phyloP scores from a whole-genome alignment of 2,797 vertebrate species.

The Gadopsis marmoratus region DNA sequence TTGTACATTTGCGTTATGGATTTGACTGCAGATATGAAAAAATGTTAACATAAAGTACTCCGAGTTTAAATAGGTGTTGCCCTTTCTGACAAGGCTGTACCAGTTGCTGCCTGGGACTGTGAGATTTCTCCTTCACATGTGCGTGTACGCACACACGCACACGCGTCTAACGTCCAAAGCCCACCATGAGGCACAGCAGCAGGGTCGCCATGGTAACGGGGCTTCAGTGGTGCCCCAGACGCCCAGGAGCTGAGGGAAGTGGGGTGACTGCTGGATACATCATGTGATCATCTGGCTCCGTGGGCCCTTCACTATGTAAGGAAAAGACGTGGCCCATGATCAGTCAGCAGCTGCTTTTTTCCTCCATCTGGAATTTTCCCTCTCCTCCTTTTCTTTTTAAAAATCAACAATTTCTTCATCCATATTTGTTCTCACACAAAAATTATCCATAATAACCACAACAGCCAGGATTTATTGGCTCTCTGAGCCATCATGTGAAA shows the following conservation, averaged over 20 bases:
- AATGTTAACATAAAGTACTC: slow-evolving; percentile 12
- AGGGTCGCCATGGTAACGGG: slow-evolving; percentile 55
- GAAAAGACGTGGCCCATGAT: slow-evolving; percentile 1
- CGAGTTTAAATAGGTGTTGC: slow-evolving; percentile 40
- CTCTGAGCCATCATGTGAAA: not conserved
- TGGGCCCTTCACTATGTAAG: slow-evolving; percentile 9
- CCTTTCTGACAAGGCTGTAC: slow-evolving; percentile 67
- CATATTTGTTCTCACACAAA: not conserved
- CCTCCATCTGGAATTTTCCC: not conserved
- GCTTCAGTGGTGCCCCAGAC: slow-evolving; percentile 60
- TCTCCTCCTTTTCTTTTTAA: not conserved
- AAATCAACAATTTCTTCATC: not conserved
- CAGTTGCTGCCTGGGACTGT: slow-evolving; percentile 69
- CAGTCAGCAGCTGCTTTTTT: not conserved
- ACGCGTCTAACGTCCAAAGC: slow-evolving; percentile 35
- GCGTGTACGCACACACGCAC: slow-evolving; percentile 11
- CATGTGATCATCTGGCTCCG: slow-evolving; percentile 58
- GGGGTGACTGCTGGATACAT: slow-evolving; percentile 41
- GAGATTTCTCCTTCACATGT: slow-evolving; percentile 49
- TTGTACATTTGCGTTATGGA: not conserved
- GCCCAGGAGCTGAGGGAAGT: slow-evolving; percentile 41
- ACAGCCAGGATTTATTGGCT: not conserved
- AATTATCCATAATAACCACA: not conserved
- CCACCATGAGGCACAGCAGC: slow-evolving; percentile 55
- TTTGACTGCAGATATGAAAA: slow-evolving; percentile 3